Base-by-base conservation (phyloP, 2,888 invertebrate species). In the Diarsia dahlii region DNA sequence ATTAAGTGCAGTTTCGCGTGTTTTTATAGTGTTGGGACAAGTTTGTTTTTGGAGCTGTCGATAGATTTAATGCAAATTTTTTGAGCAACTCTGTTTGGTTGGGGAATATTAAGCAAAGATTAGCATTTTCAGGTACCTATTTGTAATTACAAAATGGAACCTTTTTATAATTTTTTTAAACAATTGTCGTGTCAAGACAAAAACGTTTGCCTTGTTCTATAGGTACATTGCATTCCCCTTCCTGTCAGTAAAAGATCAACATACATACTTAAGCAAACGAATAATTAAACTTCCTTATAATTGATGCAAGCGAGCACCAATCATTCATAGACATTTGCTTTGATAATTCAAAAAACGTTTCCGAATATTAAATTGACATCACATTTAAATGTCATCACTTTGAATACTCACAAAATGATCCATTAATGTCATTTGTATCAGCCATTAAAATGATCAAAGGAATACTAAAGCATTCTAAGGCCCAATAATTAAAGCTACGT, bases 1-100 rank as follows among this genome's bases (percentile, higher is more conserved):
- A 91, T 88, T 93, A 95, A 95, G 90, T 95, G 92, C 93, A 94
- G 87, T 92, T 92, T 95, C 90, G 95, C 94, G 94, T 95, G 94
- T 89, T 64, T 83, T 71, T 39, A n/a, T 65, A 71, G 82, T 48
- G 81, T 52, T 75, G 82, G 52, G 52, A 8, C 52, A n/a, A n/a
- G 20, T 62, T 58, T 63, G 45, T 3, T 54, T 62, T 50, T 13
- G 9, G 8, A 46, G 48, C 48, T 82, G 54, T 81, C 68, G 71
- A 75, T 81, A 71, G n/a, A 75, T 71, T 45, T 23, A 58, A 39
- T 69, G 10, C 4, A 1, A 34, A 2, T 56, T 64, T 81, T 81
- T 0, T 12, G 62, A 15, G 6, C n/a, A 69, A 15, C 54, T 46
- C 15, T 39, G 58, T 71, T 28, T 45, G 1, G 2, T 20, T 13